These are phyloP conservation scores for Hyalella azteca DNA, from an alignment of 2,888 invertebrate species.

Conservation along the genomic window DNA sequence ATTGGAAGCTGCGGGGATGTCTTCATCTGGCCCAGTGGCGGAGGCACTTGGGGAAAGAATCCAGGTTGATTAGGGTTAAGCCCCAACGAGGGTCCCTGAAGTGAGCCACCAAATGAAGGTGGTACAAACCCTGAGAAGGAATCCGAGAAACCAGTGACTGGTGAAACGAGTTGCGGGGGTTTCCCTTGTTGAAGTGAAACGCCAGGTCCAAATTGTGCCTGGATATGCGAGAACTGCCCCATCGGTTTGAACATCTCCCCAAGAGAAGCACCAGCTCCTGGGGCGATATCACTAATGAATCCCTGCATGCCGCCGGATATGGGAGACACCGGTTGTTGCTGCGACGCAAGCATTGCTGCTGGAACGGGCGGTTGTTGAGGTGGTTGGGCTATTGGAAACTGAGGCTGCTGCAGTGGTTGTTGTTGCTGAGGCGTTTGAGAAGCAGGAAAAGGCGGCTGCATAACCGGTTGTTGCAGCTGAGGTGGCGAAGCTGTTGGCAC, in stretches of 20 bases:
- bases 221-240: conserved; percentile 14
- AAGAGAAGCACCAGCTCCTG: neutral
- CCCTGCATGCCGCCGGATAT: neutral
- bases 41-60: neutral
- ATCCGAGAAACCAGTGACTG: neutral
- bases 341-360: neutral
- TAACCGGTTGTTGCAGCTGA: no score
- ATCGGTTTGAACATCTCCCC: conserved; percentile 29
- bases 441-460: conserved; percentile 11
- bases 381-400: neutral
- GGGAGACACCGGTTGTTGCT: neutral
- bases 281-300: neutral
- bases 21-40: neutral
- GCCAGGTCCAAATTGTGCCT: conserved; percentile 18
- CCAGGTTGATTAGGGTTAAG: neutral
- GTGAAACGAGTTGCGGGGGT: neutral
- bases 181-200: conserved; percentile 11
- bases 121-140: conserved; percentile 2
- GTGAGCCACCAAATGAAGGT: neutral
- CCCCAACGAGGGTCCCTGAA: neutral
- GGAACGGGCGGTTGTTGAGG: neutral
- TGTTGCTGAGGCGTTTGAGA: neutral
- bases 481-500: neutral
- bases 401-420: neutral
- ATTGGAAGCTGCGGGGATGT: no score